Conservation (phyloP, 1,140 invertebrate genomes). For the Hylyphantes graminicola region DNA sequence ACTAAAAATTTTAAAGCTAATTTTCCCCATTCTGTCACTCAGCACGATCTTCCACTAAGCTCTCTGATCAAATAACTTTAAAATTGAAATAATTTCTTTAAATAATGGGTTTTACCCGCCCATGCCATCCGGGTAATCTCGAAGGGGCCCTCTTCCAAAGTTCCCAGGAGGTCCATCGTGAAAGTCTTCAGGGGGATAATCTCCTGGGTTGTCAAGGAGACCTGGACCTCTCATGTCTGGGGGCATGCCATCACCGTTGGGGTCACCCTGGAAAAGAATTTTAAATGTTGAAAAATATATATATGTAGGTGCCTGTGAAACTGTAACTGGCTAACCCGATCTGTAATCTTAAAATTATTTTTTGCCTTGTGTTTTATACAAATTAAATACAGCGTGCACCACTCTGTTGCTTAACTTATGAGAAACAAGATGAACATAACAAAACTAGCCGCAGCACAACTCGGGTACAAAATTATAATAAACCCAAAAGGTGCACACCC, state of each 20-base stretch:
- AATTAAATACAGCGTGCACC: too few species aligned
- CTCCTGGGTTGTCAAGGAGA: slow-evolving; percentile 15
- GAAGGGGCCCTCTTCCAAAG: slow-evolving; percentile 1
- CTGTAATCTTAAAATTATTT: too few species aligned
- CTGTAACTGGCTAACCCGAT: too few species aligned
- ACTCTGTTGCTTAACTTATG: too few species aligned
- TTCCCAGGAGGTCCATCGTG: slow-evolving; percentile 8
- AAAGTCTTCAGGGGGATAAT: slow-evolving; percentile 8
- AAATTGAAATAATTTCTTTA: too few species aligned
- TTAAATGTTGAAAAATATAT: neutral
- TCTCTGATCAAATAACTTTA: neutral
- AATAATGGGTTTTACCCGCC: too few species aligned
- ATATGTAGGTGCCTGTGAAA: too few species aligned
- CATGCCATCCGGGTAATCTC: neutral
- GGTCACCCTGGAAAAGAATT: slow-evolving; percentile 2
- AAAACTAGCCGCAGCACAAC: too few species aligned
- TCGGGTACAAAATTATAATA: too few species aligned
- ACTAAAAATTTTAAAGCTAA: neutral
- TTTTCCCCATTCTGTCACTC: neutral
- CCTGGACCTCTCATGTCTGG: slow-evolving; percentile 15
- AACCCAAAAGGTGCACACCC: too few species aligned
- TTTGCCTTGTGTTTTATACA: too few species aligned
- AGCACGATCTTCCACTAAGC: neutral
- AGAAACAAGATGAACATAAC: too few species aligned
- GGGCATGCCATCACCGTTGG: neutral